Base-by-base conservation (phyloP, 2,113 vertebrate species). In the Zapornia atra region DNA sequence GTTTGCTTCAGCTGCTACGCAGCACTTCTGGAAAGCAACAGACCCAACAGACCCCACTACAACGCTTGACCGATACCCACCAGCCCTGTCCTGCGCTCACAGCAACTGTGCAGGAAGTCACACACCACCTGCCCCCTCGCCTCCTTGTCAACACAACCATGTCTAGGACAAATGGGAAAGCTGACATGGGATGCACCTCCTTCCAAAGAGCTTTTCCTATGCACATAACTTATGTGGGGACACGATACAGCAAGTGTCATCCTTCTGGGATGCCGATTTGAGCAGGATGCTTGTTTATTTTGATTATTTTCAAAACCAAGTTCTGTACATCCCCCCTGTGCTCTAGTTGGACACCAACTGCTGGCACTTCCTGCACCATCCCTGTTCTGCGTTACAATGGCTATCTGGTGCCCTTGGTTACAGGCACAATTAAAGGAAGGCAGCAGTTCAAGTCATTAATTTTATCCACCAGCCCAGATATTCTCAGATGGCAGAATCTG, bases 41-140 rank as follows among this genome's bases (percentile, higher is more conserved):
- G 50, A 56, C 19, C 33, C 12, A 12, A 56, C 46, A 28, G 44
- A 48, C 19, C 38, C 12, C 34, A 34, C 28, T 29, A 7, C 12
- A 38, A 9, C 9, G 20, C 38, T 20, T 28, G 31, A 2, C 12
- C 6, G 1, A 11, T 5, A 20, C 22, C 24, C 12, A 4, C 1
- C 9, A 34, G 65, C 24, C 24, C 34, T 0, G 0, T 31, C 38
- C 63, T 57, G 44, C 26, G 14, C 33, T 33, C 54, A 31, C 22
- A 68, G 0, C 2, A 78, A 34, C 19, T 11, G 16, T 38, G 22
- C n/a, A 15, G 9, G 34, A 57, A 36, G 31, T 17, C 31, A 20
- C 36, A 34, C 0, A 7, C n/a, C 15, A 13, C 26, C 63, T 53
- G 7, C 5, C 34, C 36, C n/a, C 20, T 57, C 51, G 5, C 10